Evolutionary conservation across 2,113 vertebrate genomes (phyloP).

Genomic region (Oxyruncus cristatus): DNA sequence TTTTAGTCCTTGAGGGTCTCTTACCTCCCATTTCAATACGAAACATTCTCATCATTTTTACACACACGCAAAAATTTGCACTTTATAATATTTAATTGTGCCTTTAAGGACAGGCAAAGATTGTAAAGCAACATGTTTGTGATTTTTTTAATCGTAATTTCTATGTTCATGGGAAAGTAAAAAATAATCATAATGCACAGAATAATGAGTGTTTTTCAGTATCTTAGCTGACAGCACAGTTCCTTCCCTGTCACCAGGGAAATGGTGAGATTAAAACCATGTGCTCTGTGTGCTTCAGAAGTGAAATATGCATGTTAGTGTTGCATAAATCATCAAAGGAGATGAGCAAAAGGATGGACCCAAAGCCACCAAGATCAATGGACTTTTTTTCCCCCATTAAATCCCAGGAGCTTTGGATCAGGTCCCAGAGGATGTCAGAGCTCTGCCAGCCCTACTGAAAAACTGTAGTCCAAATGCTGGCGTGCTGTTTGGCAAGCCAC

Average conservation of each 20-base stretch:
- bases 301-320: background rate
- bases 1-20: background rate
- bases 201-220: background rate
- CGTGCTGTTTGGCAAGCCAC: background rate
- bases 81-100: background rate
- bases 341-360: background rate
- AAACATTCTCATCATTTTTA: background rate
- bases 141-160: background rate
- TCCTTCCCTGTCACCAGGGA: conserved; percentile 16
- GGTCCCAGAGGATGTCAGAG: background rate
- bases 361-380: conserved; percentile 5
- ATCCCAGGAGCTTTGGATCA: conserved; percentile 15
- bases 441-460: background rate
- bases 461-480: background rate
- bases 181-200: background rate
- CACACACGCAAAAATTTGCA: background rate
- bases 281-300: background rate
- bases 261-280: conserved; percentile 37
- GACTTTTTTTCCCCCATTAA: background rate
- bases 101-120: background rate
- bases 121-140: background rate
- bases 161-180: background rate
- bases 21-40: background rate
- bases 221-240: background rate
- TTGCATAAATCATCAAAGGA: conserved; percentile 55